phyloP scores from a whole-genome alignment of 2,797 vertebrate species.

The Sciurus vulgaris region DNA sequence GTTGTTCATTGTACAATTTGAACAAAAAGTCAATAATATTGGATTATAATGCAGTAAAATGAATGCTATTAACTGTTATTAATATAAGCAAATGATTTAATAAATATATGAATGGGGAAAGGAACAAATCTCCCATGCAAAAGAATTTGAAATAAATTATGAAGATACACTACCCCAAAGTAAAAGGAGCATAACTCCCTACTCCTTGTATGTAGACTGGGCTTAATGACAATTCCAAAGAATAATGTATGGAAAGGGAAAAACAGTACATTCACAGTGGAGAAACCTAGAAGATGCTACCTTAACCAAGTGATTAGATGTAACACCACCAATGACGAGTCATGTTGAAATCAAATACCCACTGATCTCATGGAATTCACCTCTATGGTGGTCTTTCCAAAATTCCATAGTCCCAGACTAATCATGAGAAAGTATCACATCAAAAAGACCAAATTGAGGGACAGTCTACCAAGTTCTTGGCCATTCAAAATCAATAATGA shows the following conservation, averaged over 20 bases:
- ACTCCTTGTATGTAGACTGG: background rate
- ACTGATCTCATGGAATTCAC: background rate
- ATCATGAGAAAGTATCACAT: constrained; percentile 17
- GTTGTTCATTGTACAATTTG: background rate
- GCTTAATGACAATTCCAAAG: background rate
- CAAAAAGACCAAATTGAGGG: background rate
- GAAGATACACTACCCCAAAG: background rate
- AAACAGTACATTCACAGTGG: constrained; percentile 13
- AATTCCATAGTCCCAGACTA: background rate
- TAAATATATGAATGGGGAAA: constrained; percentile 2
- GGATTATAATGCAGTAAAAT: background rate
- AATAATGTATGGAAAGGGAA: background rate
- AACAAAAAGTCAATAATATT: background rate
- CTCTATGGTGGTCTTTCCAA: constrained; percentile 11
- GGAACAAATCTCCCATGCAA: background rate
- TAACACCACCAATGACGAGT: constrained; percentile 7
- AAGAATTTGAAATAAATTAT: constrained; percentile 23
- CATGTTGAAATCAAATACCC: background rate
- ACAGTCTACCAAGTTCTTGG: constrained; percentile 8
- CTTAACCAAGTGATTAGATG: background rate
- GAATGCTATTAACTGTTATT: background rate
- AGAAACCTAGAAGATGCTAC: background rate
- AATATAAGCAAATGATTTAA: constrained; percentile 3
- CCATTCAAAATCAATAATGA: constrained; percentile 44
- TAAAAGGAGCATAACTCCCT: background rate